Evolutionary conservation across 2,888 invertebrate species (phyloP).

Genomic region (Terebella lapidaria): DNA sequence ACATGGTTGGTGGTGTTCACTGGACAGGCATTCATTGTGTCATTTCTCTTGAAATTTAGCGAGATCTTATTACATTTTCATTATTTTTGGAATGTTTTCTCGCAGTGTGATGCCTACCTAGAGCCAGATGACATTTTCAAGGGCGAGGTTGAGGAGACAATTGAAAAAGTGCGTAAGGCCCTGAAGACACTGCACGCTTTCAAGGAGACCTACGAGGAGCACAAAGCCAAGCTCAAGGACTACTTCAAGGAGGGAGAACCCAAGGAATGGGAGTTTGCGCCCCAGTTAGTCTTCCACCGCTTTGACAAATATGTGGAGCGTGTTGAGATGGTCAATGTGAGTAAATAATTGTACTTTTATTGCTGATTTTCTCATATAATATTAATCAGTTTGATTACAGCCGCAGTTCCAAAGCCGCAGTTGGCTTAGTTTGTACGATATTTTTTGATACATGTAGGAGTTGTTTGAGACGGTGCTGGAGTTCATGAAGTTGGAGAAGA

Average conservation of each 20-base stretch:
- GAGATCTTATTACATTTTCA: no score
- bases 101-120: conserved; percentile 77
- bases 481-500: conserved; percentile 89
- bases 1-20: conserved; percentile 40
- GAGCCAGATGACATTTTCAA: conserved; percentile 90
- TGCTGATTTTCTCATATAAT: background rate
- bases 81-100: background rate
- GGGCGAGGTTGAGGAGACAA: conserved; percentile 89
- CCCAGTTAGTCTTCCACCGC: conserved; percentile 51
- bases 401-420: no score
- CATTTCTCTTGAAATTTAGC: no score
- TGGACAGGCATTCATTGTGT: background rate
- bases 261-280: conserved; percentile 52
- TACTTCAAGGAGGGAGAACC: conserved; percentile 49
- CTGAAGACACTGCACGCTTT: conserved; percentile 41
- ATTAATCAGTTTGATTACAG: no score
- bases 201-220: conserved; percentile 46
- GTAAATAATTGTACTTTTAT: background rate
- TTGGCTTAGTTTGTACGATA: no score
- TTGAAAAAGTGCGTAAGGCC: conserved; percentile 65
- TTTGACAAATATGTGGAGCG: conserved; percentile 50
- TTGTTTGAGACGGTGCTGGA: conserved; percentile 89
- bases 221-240: conserved; percentile 45
- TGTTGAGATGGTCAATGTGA: conserved; percentile 47
- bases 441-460: conserved; percentile 59